These are phyloP conservation scores for Chloropsis hardwickii DNA, from an alignment of 2,113 vertebrate species.

Conservation along the genomic window DNA sequence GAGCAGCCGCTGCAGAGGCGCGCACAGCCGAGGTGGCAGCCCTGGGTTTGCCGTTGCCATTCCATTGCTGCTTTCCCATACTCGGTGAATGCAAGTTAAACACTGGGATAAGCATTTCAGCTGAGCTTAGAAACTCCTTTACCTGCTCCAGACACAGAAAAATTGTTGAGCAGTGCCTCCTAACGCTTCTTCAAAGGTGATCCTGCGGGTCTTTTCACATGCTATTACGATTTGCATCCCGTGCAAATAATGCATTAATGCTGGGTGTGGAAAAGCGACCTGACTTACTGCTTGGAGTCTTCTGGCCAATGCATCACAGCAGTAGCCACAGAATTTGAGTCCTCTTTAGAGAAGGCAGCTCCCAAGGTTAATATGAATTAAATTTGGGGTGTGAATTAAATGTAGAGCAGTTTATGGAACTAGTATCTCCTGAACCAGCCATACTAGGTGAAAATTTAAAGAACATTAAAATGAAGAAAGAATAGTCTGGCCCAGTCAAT, in stretches of 20 bases:
- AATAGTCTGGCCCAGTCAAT: background rate
- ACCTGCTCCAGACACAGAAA: background rate
- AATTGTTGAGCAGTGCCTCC: constrained; percentile 55
- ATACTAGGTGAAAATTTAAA: background rate
- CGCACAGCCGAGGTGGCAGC: background rate
- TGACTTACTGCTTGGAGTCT: background rate
- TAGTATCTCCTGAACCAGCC: background rate
- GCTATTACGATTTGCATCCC: background rate
- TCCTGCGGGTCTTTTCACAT: background rate
- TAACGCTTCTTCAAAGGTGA: constrained; percentile 29
- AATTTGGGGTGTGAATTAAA: background rate
- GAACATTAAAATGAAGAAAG: background rate
- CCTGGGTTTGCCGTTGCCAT: background rate
- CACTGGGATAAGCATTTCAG: background rate
- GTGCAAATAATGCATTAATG: background rate
- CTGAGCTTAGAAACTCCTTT: background rate
- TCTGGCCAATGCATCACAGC: background rate
- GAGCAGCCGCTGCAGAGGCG: background rate
- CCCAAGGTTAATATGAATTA: background rate
- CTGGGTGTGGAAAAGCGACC: background rate
- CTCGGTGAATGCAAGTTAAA: background rate
- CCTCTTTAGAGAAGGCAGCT: background rate
- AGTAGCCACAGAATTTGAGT: background rate
- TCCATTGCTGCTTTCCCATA: background rate
- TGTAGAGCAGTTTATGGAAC: background rate